A percentile compares a stretch with the other conserved stretches of the same genome.
These are phyloP conservation scores for Cataglyphis hispanica DNA, from an alignment of 1,140 invertebrate genomes.

Conservation along the genomic window DNA sequence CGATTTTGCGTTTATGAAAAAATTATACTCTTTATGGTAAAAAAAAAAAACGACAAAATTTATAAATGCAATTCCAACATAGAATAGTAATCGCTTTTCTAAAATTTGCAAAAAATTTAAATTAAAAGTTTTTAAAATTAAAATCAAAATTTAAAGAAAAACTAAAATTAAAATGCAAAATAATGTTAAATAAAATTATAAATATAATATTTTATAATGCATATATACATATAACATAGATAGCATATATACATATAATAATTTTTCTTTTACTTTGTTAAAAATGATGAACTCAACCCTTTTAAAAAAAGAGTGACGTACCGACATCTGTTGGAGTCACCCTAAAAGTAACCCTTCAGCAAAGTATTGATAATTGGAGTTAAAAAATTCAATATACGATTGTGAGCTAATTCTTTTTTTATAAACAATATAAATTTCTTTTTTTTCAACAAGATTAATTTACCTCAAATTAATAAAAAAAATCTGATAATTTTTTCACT, in stretches of 20 bases:
- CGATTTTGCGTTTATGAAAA: background rate
- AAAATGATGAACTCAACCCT: background rate
- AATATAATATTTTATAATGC: background rate
- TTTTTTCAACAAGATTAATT: slow-evolving; percentile 4
- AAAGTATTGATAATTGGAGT: slow-evolving; percentile 27
- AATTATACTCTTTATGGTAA: background rate
- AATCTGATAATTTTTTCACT: background rate
- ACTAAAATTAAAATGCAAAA: background rate
- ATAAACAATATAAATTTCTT: background rate
- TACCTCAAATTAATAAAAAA: background rate
- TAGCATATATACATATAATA: background rate
- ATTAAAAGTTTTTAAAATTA: no score
- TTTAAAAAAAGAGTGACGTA: background rate
- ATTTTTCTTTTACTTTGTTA: no score
- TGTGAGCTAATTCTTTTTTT: background rate
- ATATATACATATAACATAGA: background rate
- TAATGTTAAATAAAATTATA: background rate
- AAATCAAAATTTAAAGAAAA: background rate
- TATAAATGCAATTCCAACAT: background rate
- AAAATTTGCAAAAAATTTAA: no score
- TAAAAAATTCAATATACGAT: background rate
- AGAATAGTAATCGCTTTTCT: background rate
- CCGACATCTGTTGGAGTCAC: slow-evolving; percentile 23
- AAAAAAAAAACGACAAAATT: background rate
- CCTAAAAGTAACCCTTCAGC: background rate